Base-by-base conservation (phyloP, 2,888 invertebrate species). In the Dryocosmus kuriphilus region DNA sequence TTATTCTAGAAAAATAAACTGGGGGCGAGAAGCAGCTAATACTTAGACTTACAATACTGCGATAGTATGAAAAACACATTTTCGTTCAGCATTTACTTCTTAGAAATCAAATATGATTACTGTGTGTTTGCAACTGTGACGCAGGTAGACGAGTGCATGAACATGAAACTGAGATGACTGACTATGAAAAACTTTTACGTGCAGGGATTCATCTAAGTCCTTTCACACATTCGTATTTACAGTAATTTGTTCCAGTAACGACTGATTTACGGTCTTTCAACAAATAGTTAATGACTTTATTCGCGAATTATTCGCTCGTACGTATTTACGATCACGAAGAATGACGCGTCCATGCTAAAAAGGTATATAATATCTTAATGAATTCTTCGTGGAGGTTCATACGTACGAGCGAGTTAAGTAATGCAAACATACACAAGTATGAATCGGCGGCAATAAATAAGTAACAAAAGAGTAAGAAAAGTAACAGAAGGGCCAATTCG, bases 31-130 rank as follows among this genome's bases (percentile, higher is more conserved):
- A 84, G 84, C 83, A 77, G 83, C 84, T 86, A 85, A 88, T 88
- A 88, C 86, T 89, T 87, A 88, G 86, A 83, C 86, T 88, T 89
- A 89, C 88, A 89, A 88, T 89, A 89, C 87, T 89, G 85, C 86
- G 88, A 85, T 87, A 86, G 88, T 85, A 86, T 86, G 84, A 84
- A 83, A 85, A 84, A 85, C 85, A 84, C 84, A 85, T 83, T 85
- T 80, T 78, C 77, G 82, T 84, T 85, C 82, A 77, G 38, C 75
- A 63, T 79, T 76, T 76, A 14, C 67, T 67, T 77, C 60, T 62
- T 71, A 32, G 77, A 51, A 74, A 63, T 81, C 79, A 81, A 78
- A 77, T 57, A 77, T 77, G 78, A 73, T 80, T 78, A 80, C 79
- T 79, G 63, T 71, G 65, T 79, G 78, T 78, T 81, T 80, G 83